Evolutionary conservation across 2,888 invertebrate genomes (phyloP), one percentile per base, ranked within the genome.

Genomic region (Melinopterus prodromus): DNA sequence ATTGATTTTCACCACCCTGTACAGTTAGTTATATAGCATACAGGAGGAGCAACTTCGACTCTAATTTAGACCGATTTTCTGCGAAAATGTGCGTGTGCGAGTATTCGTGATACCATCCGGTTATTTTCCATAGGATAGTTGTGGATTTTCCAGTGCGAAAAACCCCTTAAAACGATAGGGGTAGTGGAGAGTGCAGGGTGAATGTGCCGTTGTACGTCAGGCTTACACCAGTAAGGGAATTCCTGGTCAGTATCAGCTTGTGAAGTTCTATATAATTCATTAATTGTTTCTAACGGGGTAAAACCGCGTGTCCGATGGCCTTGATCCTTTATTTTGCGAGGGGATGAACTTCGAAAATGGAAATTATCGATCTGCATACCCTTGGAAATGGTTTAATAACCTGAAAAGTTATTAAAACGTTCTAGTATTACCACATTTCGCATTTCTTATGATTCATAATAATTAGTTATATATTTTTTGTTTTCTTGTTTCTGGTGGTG

Each of bases 1-100:
- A 87, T 87, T 87, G 87, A 87, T 87, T 87, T 86, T 85, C 84
- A 84, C 87, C 86, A 87, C 87, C 87, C 87, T 85, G 76, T 76
- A 70, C 76, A 26, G 76, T 38, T 76, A 76, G 71, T 78, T 37
- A 53, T 78, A 75, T 74, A 75, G 53, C 53, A 9, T 53, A 53
- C 53, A 53, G 53, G 53, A 53, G 53, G 53, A 53, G 53, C 53
- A 53, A 12, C 53, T 9, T 12, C 3, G 53, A 53, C 9, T 53
- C 1, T 7, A 7, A 9, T 53, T 53, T 53, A 53, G 53, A 53
- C 53, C 12, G 53, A 53, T 53, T 53, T 77, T 53, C 69, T 69
- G 77, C 77, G 77, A 77, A 77, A 77, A 77, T 77, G 77, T 69
- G 38, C 53, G 69, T 12, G 77, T 77, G 53, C 15, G 16, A 12